Evolutionary conservation across 2,797 vertebrate genomes (phyloP).

Genomic region (Natrix natrix): DNA sequence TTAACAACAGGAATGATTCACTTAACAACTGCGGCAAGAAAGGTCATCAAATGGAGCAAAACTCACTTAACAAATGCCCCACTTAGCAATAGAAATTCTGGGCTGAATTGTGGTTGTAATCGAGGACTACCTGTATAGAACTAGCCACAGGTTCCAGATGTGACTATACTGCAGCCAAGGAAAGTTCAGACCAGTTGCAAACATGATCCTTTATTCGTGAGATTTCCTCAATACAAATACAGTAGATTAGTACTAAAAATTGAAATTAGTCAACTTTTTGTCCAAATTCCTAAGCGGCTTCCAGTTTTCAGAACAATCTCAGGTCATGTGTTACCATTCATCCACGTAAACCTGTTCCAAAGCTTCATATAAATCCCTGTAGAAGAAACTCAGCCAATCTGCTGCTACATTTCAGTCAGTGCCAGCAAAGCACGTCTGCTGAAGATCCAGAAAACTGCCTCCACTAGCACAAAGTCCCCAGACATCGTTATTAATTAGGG

Average conservation of each 20-base stretch:
- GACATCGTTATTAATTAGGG: conserved; percentile 11
- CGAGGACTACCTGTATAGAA: neutral
- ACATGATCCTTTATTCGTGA: neutral
- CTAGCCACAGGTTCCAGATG: neutral
- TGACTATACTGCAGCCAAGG: neutral
- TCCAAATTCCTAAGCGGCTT: neutral
- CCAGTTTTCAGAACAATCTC: neutral
- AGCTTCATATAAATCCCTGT: neutral
- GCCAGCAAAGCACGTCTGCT: conserved; percentile 14
- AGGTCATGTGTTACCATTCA: neutral
- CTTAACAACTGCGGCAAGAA: neutral
- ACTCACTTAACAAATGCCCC: neutral
- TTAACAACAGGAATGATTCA: neutral
- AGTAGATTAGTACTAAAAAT: neutral
- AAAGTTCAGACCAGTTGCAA: neutral
- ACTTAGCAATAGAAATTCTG: neutral
- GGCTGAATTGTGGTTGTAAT: neutral
- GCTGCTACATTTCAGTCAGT: neutral
- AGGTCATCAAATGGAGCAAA: neutral
- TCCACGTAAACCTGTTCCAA: neutral
- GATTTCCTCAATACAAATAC: neutral
- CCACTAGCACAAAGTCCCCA: conserved; percentile 10
- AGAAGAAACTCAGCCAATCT: neutral
- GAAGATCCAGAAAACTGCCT: conserved; percentile 15
- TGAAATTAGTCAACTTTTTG: neutral